Conservation (phyloP, 2,113 vertebrate species). For the Myotis lucifugus region DNA sequence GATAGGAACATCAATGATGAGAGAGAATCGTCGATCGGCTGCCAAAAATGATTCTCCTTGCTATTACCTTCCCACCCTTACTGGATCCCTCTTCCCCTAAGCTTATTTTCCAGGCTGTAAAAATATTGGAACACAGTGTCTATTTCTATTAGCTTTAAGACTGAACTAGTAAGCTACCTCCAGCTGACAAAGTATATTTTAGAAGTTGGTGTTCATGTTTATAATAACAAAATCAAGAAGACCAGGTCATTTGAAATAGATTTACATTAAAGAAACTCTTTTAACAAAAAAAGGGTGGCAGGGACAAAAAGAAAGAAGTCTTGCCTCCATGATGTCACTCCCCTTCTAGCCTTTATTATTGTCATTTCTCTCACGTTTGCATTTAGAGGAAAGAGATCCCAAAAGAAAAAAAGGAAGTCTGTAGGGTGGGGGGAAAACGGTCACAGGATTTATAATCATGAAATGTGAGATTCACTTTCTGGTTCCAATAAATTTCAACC, state of each 20-base stretch:
- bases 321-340: neutral
- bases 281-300: neutral
- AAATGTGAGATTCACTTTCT: neutral
- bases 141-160: slow-evolving; percentile 57
- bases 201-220: slow-evolving; percentile 39
- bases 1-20: too few relatives aligned
- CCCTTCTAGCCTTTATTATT: neutral
- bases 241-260: neutral
- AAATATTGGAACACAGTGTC: slow-evolving; percentile 55
- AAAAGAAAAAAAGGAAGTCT: neutral
- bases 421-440: neutral
- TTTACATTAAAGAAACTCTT: slow-evolving; percentile 24
- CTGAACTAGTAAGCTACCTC: slow-evolving; percentile 33
- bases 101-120: slow-evolving; percentile 24
- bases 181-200: slow-evolving; percentile 57
- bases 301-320: neutral
- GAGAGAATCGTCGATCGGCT: neutral
- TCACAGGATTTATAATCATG: neutral
- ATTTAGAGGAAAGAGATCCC: neutral
- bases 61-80: slow-evolving; percentile 56
- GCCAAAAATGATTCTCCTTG: neutral
- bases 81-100: neutral
- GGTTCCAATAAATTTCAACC: neutral
- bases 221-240: slow-evolving; percentile 52
- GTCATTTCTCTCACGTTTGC: neutral